phyloP scores from a whole-genome alignment of 2,888 invertebrate species.

The Tenthredo distinguenda region DNA sequence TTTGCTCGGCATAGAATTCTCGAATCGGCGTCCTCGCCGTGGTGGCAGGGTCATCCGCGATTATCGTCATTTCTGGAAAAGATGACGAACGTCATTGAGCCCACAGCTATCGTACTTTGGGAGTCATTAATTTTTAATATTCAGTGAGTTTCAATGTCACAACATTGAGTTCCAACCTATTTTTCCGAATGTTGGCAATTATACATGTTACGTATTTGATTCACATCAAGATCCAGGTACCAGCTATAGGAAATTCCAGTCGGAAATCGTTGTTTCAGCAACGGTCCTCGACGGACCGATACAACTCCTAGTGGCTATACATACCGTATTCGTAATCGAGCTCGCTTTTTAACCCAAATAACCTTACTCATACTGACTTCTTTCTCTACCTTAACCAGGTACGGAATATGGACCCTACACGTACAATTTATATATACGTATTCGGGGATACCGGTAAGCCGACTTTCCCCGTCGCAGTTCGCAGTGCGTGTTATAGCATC shows the following conservation, averaged over 20 bases:
- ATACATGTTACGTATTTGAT: background rate
- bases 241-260: background rate
- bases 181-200: background rate
- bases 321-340: background rate
- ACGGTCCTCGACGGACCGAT: background rate
- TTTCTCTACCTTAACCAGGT: background rate
- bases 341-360: conserved; percentile 21
- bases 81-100: background rate
- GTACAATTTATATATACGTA: background rate
- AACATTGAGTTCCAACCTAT: background rate
- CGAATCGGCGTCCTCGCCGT: conserved; percentile 78
- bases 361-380: conserved; percentile 9
- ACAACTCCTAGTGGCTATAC: background rate
- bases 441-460: conserved; percentile 5
- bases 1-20: conserved; percentile 82
- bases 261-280: background rate
- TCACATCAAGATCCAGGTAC: background rate
- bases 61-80: conserved; percentile 63
- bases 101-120: background rate
- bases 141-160: no score
- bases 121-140: background rate
- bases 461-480: conserved; percentile 77
- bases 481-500: background rate
- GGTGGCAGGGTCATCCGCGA: conserved; percentile 58
- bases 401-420: background rate